phyloP scores from a whole-genome alignment of 2,113 vertebrate species.

The Physeter macrocephalus region DNA sequence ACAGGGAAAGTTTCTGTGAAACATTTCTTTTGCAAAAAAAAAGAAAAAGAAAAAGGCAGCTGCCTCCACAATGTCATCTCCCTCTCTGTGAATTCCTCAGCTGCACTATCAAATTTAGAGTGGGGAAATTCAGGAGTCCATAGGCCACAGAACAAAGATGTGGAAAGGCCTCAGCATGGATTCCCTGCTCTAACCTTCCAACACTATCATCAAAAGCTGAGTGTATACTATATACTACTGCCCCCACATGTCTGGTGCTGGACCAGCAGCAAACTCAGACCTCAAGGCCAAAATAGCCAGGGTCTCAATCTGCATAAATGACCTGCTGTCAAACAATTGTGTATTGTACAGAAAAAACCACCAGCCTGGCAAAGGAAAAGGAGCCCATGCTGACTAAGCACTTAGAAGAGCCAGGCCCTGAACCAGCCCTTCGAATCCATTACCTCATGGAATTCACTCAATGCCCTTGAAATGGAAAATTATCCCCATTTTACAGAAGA shows the following conservation, averaged over 20 bases:
- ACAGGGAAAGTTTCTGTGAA: conserved; percentile 29
- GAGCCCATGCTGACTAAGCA: neutral
- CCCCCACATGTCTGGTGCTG: neutral
- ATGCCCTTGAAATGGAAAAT: neutral
- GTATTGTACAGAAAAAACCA: neutral
- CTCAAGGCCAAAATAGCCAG: neutral
- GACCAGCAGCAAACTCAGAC: neutral
- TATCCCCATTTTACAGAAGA: neutral
- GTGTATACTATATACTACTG: neutral
- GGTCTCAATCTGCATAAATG: neutral
- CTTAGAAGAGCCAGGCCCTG: neutral
- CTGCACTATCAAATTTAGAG: neutral
- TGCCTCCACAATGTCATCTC: neutral
- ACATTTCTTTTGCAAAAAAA: neutral
- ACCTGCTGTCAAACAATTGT: neutral
- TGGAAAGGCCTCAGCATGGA: neutral
- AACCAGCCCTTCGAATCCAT: neutral
- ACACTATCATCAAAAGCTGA: fast-evolving
- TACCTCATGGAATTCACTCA: neutral
- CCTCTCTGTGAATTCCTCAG: neutral
- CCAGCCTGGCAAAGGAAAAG: neutral
- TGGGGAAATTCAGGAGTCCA: neutral
- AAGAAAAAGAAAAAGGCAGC: neutral
- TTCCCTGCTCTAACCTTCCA: neutral
- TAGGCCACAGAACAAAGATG: neutral